Conservation (phyloP, 35 echinoderm and acorn worm species). For the Apostichopus parvimensis region DNA sequence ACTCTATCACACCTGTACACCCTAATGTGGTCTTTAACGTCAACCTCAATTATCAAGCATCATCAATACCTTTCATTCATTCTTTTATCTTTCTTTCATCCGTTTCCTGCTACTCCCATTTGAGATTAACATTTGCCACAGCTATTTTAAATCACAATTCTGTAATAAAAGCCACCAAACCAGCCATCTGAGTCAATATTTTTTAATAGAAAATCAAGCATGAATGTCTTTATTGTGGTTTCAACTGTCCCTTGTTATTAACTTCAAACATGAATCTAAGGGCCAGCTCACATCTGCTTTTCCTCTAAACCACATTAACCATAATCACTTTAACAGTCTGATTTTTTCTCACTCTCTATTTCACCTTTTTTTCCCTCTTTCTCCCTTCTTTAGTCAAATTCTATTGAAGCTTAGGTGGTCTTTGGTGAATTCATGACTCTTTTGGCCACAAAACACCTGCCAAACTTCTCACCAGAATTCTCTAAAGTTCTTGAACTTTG, state of each 20-base stretch:
- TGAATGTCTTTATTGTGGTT: conserved; percentile 26
- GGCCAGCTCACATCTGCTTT: conserved; percentile 21
- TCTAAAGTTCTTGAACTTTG: neutral
- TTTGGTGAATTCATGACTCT: neutral
- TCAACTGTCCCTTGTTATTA: neutral
- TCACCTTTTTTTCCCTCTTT: neutral
- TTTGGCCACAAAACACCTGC: neutral
- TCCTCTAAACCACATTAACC: neutral
- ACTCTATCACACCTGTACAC: neutral
- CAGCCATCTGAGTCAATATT: neutral
- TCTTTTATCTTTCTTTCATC: neutral
- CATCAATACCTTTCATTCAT: neutral
- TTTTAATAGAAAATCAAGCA: conserved; percentile 23
- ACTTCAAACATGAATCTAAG: conserved; percentile 25
- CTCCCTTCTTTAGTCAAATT: neutral
- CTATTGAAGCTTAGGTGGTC: neutral
- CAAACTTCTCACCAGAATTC: neutral
- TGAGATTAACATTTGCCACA: neutral
- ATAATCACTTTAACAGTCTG: neutral
- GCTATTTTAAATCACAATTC: conserved; percentile 11
- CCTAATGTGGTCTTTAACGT: neutral
- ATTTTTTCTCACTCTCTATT: neutral
- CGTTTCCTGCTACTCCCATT: neutral
- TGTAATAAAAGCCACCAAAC: neutral
- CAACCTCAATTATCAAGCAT: neutral